Percentiles rank a stretch among this genome's conserved stretches.
Conservation (phyloP, 2,888 invertebrate genomes). For the Lypha dubia region DNA sequence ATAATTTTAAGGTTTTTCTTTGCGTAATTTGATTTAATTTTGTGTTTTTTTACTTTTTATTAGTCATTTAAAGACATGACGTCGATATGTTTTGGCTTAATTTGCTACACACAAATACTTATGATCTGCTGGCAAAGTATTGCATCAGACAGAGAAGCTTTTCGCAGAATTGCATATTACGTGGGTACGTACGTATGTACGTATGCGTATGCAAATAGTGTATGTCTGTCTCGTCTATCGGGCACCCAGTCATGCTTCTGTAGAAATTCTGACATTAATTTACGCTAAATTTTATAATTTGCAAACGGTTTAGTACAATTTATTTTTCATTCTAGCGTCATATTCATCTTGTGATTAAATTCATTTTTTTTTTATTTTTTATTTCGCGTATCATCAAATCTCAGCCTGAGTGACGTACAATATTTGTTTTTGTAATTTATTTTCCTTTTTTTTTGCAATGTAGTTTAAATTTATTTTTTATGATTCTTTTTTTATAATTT, state of each 20-base stretch:
- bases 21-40: conserved; percentile 61
- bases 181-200: not conserved
- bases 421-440: too few relatives aligned
- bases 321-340: conserved; percentile 53
- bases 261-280: conserved; percentile 34
- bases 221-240: conserved; percentile 1
- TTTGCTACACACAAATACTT: conserved; percentile 30
- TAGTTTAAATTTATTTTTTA: conserved; percentile 33
- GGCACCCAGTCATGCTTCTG: conserved; percentile 44
- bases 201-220: conserved; percentile 11
- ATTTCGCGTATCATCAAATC: conserved; percentile 45
- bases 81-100: conserved; percentile 60
- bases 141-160: conserved; percentile 32
- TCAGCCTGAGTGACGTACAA: conserved; percentile 43
- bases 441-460: conserved; percentile 2
- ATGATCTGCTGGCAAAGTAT: conserved; percentile 33
- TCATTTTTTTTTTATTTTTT: conserved; percentile 22
- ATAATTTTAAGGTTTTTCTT: conserved; percentile 25
- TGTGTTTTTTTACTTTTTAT: conserved; percentile 41
- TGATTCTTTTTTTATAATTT: conserved; percentile 50
- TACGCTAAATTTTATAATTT: conserved; percentile 27
- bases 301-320: conserved; percentile 51
- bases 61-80: conserved; percentile 69
- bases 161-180: conserved; percentile 30
- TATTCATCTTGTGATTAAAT: conserved; percentile 43